phyloP scores from a whole-genome alignment of 35 echinoderm and acorn worm genomes.

The Stichopus chloronotus region DNA sequence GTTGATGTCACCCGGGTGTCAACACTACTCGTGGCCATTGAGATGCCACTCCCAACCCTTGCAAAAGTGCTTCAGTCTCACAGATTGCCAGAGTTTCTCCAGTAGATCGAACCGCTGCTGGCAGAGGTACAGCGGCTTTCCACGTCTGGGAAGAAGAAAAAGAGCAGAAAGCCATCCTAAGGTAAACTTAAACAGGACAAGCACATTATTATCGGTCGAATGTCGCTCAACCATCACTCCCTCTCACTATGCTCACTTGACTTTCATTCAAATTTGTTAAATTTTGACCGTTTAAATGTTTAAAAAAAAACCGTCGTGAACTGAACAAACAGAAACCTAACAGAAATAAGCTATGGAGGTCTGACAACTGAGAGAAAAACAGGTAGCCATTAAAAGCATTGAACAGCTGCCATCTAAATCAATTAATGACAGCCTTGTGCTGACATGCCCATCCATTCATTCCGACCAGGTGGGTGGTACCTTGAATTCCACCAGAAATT shows the following conservation, averaged over 20 bases:
- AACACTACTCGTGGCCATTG: background rate
- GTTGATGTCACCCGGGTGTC: too few relatives aligned
- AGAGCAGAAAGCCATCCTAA: background rate
- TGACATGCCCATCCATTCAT: too few relatives aligned
- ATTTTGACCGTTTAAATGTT: too few relatives aligned
- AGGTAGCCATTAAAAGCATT: too few relatives aligned
- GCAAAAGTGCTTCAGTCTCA: slow-evolving; percentile 75
- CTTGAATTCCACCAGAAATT: too few relatives aligned
- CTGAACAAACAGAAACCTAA: too few relatives aligned
- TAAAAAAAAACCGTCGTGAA: too few relatives aligned
- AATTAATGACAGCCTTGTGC: too few relatives aligned
- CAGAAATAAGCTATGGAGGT: too few relatives aligned
- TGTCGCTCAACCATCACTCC: background rate
- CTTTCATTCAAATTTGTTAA: background rate
- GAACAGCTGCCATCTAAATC: too few relatives aligned
- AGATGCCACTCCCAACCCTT: slow-evolving; percentile 75
- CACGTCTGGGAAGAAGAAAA: slow-evolving; percentile 72
- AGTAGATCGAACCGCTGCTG: slow-evolving; percentile 71
- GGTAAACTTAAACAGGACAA: background rate
- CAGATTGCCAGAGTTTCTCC: slow-evolving; percentile 79
- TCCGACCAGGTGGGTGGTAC: too few relatives aligned
- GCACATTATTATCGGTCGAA: background rate
- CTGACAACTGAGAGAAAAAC: too few relatives aligned
- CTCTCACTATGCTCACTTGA: background rate
- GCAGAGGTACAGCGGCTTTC: slow-evolving; percentile 84